These are phyloP conservation scores for Sebastes hubbsi DNA, from an alignment of 2,797 vertebrate genomes.

Conservation along the genomic window DNA sequence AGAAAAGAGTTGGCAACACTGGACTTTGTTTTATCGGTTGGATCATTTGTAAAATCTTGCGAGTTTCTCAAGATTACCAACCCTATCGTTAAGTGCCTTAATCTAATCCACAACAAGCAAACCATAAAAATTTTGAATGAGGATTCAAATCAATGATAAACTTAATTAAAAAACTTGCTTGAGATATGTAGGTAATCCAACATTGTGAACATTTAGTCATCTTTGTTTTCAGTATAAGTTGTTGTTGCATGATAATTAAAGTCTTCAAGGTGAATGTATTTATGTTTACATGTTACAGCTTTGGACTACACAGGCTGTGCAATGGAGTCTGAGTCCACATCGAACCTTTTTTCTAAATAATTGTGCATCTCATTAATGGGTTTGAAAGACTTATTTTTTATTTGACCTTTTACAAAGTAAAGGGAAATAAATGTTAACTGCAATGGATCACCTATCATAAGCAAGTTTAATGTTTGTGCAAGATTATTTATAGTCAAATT, in stretches of 20 bases:
- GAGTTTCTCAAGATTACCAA: no score
- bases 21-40: accelerated
- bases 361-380: neutral
- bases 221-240: neutral
- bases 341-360: neutral
- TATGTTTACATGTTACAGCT: neutral
- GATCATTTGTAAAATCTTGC: no score
- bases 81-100: neutral
- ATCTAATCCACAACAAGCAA: neutral
- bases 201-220: neutral
- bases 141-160: neutral
- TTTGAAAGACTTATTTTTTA: neutral
- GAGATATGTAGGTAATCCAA: neutral
- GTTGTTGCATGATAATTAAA: neutral
- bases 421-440: neutral
- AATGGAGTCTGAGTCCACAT: neutral
- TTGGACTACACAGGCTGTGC: neutral
- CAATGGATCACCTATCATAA: neutral
- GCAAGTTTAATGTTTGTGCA: neutral
- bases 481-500: neutral
- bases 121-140: neutral
- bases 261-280: neutral
- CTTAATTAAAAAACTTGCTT: neutral
- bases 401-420: neutral
- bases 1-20: no score